Conservation (phyloP, 2,113 vertebrate species). For the Cyrtonyx montezumae region DNA sequence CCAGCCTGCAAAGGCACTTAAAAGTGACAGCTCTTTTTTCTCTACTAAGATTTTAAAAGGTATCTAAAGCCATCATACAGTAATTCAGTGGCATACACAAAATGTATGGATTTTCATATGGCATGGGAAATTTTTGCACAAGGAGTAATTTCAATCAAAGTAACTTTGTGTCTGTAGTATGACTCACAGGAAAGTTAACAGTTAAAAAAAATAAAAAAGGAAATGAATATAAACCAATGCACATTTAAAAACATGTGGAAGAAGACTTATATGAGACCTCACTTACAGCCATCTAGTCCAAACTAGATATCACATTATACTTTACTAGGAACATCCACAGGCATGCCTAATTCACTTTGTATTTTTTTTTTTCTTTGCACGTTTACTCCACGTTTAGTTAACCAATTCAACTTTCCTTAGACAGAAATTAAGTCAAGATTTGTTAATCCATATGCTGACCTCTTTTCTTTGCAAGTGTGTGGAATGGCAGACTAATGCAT, state of each 20-base stretch:
- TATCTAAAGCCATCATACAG: background rate
- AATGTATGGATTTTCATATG: background rate
- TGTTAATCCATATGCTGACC: background rate
- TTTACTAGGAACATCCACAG: background rate
- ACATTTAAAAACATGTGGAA: background rate
- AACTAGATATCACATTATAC: background rate
- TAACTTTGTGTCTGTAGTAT: background rate
- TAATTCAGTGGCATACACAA: background rate
- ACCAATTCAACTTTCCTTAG: background rate
- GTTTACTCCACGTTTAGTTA: background rate
- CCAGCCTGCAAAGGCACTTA: background rate
- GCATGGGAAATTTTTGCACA: background rate
- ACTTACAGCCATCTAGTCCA: background rate
- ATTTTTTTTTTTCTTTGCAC: background rate
- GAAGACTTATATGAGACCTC: background rate
- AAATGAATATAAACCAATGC: background rate
- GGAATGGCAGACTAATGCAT: background rate
- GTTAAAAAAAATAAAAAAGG: background rate
- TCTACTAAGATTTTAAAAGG: slow-evolving; percentile 22
- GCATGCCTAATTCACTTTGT: background rate
- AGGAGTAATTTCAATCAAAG: background rate
- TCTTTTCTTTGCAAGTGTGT: background rate
- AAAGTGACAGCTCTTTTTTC: slow-evolving; percentile 18
- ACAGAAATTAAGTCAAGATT: background rate
- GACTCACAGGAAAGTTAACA: background rate